phyloP scores from a whole-genome alignment of 2,888 invertebrate genomes.

The Adineta ricciae region DNA sequence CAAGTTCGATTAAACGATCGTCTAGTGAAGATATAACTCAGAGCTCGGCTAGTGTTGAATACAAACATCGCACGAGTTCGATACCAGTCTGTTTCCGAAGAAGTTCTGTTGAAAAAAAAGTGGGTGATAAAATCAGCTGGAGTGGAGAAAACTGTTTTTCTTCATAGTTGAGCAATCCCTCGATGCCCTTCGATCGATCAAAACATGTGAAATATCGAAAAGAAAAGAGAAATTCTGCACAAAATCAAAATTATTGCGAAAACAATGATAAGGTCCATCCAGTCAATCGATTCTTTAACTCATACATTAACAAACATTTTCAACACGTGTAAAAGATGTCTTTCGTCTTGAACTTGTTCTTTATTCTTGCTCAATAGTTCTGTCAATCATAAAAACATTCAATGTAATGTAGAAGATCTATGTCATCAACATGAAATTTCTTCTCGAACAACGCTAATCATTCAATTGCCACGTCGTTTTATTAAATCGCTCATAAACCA shows the following conservation, averaged over 20 bases:
- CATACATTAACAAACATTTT: neutral
- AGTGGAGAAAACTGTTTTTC: neutral
- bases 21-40: neutral
- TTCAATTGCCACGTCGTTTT: neutral
- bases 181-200: neutral
- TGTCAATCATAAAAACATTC: neutral
- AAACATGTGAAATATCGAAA: neutral
- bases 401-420: neutral
- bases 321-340: neutral
- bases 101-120: neutral
- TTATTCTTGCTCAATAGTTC: neutral
- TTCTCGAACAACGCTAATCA: neutral
- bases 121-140: neutral
- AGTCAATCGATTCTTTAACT: neutral
- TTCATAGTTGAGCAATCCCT: neutral
- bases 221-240: neutral
- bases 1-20: neutral
- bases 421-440: neutral
- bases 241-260: neutral
- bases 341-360: neutral
- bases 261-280: neutral
- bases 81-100: neutral
- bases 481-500: neutral
- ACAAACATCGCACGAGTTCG: neutral
- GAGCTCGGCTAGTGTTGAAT: neutral